Evolutionary conservation across 2,888 invertebrate species (phyloP).

Genomic region (Cryptocheilus praepositus): DNA sequence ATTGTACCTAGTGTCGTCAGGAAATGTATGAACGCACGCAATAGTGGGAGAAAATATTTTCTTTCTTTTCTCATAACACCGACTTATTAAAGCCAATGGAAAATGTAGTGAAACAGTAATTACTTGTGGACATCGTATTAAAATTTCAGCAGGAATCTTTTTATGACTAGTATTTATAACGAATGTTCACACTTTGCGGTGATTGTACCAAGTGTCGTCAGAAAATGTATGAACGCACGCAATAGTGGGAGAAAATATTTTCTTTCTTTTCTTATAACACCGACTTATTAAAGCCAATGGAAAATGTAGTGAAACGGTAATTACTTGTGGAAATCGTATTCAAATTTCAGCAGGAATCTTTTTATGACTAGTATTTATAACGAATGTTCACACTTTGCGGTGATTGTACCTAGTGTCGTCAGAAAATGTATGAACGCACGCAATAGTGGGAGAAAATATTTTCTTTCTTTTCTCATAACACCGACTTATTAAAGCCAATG

Average conservation of each 20-base stretch:
- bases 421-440: too few relatives aligned
- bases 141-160: neutral
- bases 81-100: slow-evolving; percentile 31
- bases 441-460: too few relatives aligned
- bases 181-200: neutral
- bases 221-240: too few relatives aligned
- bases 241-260: too few relatives aligned
- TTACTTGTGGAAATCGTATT: neutral
- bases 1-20: neutral
- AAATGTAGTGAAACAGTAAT: slow-evolving; percentile 46
- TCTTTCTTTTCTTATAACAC: too few relatives aligned
- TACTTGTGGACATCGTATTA: neutral
- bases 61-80: slow-evolving; percentile 2
- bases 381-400: neutral
- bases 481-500: slow-evolving; percentile 29
- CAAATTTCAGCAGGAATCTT: neutral
- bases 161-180: too few relatives aligned
- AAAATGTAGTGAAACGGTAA: slow-evolving; percentile 46
- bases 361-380: too few relatives aligned
- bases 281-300: slow-evolving; percentile 33
- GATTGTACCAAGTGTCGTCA: neutral
- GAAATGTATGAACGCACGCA: too few relatives aligned
- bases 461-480: too few relatives aligned
- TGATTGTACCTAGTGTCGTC: neutral
- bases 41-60: too few relatives aligned